Base-by-base conservation (phyloP, 2,797 vertebrate genomes). In the Sphaeramia orbicularis region DNA sequence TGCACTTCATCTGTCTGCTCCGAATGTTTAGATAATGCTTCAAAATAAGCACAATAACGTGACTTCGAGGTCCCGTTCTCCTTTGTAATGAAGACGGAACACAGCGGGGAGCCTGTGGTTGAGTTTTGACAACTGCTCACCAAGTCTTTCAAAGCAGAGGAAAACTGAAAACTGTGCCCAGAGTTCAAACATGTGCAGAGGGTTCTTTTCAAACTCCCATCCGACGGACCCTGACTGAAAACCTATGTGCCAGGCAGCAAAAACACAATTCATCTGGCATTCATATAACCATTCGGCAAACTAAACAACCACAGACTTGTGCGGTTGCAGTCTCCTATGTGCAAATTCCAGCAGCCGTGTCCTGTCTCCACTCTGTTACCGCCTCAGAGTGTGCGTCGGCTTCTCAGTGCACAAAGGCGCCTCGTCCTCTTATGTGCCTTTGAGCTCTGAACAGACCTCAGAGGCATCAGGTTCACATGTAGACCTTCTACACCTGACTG, bases 1-100 rank as follows among this genome's bases (percentile, higher is more conserved):
- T 95, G 93, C 93, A 94, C 92, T 92, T 92, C 78, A 78, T 87
- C 89, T 40, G 68, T 85, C 80, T 76, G 77, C 60, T 80, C 81
- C 71, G 15, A 27, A 66, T 50, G 47, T 78, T 72, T 63, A 53
- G 45, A 47, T 60, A 57, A 90, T 88, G 92, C 91, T 93, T 93
- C 44, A 91, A 92, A 92, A 93, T 78, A 90, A 92, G 90, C 88
- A 90, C 59, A 68, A 67, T 72, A 74, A 80, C 14, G 69, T 45
- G 73, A 76, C 58, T 71, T 72, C 63, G 48, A 86, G 57, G 56
- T 77, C 65, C 78, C 56, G 18, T 72, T 78, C 79, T 70, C 53
- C 74, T 66, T 74, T 35, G 69, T 85, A 80, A 84, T 73, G 62
- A 73, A 78, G 77, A 74, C 2, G 5, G 58, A 74, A 71, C 51